A percentile compares a stretch with the other conserved stretches of the same genome.
These are phyloP conservation scores for Eulemur mongoz DNA, from an alignment of 2,797 vertebrate genomes.

Conservation along the genomic window DNA sequence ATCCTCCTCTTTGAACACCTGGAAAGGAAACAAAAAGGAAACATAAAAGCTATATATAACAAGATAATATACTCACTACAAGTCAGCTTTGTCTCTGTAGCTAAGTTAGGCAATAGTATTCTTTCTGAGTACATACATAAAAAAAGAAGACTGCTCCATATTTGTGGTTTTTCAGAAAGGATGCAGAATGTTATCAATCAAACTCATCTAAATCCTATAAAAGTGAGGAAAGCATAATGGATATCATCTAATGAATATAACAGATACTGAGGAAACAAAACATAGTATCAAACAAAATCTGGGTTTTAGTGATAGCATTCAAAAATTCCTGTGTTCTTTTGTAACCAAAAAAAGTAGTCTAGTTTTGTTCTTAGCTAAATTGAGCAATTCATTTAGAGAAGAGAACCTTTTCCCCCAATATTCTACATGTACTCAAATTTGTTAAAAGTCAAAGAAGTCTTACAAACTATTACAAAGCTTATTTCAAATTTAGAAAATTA, in stretches of 20 bases:
- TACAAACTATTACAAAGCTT: background rate
- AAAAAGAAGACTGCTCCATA: background rate
- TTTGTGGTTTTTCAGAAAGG: constrained; percentile 11
- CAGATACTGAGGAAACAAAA: constrained; percentile 32
- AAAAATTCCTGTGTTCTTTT: background rate
- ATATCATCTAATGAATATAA: background rate
- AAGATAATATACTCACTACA: constrained; percentile 35
- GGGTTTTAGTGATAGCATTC: background rate
- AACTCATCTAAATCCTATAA: background rate
- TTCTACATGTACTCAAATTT: background rate
- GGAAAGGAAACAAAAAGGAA: constrained; percentile 32
- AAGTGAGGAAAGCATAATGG: background rate
- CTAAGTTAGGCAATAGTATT: constrained; percentile 39
- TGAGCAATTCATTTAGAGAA: background rate
- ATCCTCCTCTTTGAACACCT: constrained; percentile 35
- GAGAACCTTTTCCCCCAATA: background rate
- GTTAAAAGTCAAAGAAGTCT: background rate
- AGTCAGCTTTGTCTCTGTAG: background rate
- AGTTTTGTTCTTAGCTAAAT: background rate
- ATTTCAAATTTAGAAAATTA: constrained; percentile 46
- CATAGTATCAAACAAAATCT: background rate
- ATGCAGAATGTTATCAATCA: background rate
- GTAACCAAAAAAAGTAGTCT: background rate
- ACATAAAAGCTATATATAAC: background rate
- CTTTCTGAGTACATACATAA: background rate